A percentile compares a stretch with the other conserved stretches of the same genome.
phyloP scores from a whole-genome alignment of 2,888 invertebrate species.

The Adelognathus sp. region DNA sequence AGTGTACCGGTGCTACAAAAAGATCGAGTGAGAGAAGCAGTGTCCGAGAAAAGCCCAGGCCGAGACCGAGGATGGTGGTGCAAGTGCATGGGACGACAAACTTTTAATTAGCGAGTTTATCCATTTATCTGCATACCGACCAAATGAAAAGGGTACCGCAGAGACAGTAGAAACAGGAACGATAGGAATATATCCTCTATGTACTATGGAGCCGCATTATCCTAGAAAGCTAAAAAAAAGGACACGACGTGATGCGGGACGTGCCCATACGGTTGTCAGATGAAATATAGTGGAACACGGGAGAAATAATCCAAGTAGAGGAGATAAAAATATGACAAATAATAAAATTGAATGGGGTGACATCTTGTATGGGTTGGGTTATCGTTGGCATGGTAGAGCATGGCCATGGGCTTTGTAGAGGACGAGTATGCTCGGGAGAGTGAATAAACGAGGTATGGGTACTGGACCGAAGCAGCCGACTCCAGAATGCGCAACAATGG shows the following conservation, averaged over 20 bases:
- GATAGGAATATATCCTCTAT: neutral
- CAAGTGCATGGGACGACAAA: constrained; percentile 62
- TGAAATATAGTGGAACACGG: constrained; percentile 57
- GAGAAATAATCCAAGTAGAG: constrained; percentile 37
- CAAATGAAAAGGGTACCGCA: constrained; percentile 66
- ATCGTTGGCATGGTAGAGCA: constrained; percentile 18
- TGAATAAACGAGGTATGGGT: constrained; percentile 76
- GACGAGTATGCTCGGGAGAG: constrained; percentile 49
- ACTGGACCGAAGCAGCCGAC: constrained; percentile 75
- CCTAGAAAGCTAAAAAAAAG: constrained; percentile 10
- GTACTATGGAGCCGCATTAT: too few species aligned
- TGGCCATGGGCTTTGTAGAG: neutral
- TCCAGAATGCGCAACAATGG: constrained; percentile 77
- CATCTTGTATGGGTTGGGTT: constrained; percentile 52
- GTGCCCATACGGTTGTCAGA: constrained; percentile 45
- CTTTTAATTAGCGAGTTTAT: constrained; percentile 78
- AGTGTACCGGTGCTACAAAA: too few species aligned
- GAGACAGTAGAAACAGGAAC: constrained; percentile 38
- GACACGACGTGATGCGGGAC: constrained; percentile 24
- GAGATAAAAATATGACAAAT: constrained; percentile 54
- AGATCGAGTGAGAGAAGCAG: too few species aligned
- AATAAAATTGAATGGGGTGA: constrained; percentile 51
- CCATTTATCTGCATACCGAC: constrained; percentile 70
- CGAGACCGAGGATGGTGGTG: constrained; percentile 11
- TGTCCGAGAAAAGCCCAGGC: too few species aligned